phyloP scores from a whole-genome alignment of 2,888 invertebrate species.

The Micropterix aruncella region DNA sequence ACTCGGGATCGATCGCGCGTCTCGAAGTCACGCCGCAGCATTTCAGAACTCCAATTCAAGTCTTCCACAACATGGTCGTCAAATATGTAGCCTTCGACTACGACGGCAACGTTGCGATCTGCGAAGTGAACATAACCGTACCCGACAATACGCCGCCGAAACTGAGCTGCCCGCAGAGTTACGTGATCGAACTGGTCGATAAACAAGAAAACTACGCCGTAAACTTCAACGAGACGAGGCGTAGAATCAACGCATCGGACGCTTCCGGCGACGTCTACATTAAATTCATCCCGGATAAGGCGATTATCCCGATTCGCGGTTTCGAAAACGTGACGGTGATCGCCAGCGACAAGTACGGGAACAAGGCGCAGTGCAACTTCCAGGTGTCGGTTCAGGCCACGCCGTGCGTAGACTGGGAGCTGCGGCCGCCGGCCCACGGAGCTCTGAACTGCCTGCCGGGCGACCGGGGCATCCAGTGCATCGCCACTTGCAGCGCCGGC shows the following conservation, averaged over 20 bases:
- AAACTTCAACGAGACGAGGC: slow-evolving; percentile 80
- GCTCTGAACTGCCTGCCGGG: slow-evolving; percentile 75
- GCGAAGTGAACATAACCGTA: slow-evolving; percentile 90
- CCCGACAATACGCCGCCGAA: slow-evolving; percentile 86
- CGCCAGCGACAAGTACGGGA: slow-evolving; percentile 76
- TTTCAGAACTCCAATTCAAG: slow-evolving; percentile 75
- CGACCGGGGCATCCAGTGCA: slow-evolving; percentile 72
- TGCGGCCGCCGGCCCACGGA: slow-evolving; percentile 80
- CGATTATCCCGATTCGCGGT: slow-evolving; percentile 71
- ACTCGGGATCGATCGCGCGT: slow-evolving; percentile 88
- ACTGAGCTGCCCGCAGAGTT: slow-evolving; percentile 85
- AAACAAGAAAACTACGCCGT: slow-evolving; percentile 82
- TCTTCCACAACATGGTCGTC: slow-evolving; percentile 84
- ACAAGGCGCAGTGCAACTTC: slow-evolving; percentile 83
- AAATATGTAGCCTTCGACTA: slow-evolving; percentile 95
- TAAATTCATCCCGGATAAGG: slow-evolving; percentile 71
- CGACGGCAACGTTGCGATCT: slow-evolving; percentile 94
- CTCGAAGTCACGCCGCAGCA: slow-evolving; percentile 85
- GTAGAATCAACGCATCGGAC: slow-evolving; percentile 74
- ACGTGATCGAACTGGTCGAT: slow-evolving; percentile 83
- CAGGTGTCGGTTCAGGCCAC: slow-evolving; percentile 88
- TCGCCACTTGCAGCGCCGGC: slow-evolving; percentile 79
- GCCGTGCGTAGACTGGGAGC: slow-evolving; percentile 89
- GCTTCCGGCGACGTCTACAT: slow-evolving; percentile 77
- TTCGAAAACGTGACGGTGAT: slow-evolving; percentile 88